Evolutionary conservation across 2,888 invertebrate genomes (phyloP).

Genomic region (Ypsolopha scabrella): DNA sequence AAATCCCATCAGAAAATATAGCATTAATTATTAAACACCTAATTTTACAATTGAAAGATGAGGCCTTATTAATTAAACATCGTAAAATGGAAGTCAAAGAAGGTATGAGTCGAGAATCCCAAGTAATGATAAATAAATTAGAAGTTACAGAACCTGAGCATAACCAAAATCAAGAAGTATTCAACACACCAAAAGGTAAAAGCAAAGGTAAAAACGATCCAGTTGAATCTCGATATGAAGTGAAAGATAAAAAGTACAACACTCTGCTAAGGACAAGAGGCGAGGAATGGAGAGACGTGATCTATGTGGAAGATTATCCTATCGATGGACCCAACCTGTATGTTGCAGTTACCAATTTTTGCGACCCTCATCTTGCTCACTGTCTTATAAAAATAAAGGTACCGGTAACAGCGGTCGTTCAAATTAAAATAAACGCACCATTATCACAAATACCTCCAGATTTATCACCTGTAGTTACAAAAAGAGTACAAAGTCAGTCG

Average conservation of each 20-base stretch:
- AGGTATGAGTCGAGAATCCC: conserved; percentile 45
- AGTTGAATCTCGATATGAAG: background rate
- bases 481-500: conserved; percentile 50
- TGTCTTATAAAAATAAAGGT: conserved; percentile 45
- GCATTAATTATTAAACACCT: conserved; percentile 55
- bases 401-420: conserved; percentile 48
- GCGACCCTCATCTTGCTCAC: conserved; percentile 35
- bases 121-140: conserved; percentile 38
- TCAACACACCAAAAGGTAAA: background rate
- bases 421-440: conserved; percentile 43
- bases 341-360: conserved; percentile 63
- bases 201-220: background rate
- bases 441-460: conserved; percentile 29
- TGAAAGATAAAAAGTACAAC: conserved; percentile 52
- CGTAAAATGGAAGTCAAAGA: conserved; percentile 45
- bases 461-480: conserved; percentile 28
- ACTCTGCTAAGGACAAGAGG: conserved; percentile 58
- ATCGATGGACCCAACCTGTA: conserved; percentile 65
- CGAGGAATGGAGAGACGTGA: conserved; percentile 67
- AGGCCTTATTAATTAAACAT: conserved; percentile 47
- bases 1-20: conserved; percentile 47
- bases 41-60: conserved; percentile 55
- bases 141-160: conserved; percentile 39
- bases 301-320: conserved; percentile 66
- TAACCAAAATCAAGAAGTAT: too few species aligned